Percentiles rank a stretch among this genome's conserved stretches.
phyloP scores from a whole-genome alignment of 92 coral and sea anemone genomes.

The Zoanthus solanderi region DNA sequence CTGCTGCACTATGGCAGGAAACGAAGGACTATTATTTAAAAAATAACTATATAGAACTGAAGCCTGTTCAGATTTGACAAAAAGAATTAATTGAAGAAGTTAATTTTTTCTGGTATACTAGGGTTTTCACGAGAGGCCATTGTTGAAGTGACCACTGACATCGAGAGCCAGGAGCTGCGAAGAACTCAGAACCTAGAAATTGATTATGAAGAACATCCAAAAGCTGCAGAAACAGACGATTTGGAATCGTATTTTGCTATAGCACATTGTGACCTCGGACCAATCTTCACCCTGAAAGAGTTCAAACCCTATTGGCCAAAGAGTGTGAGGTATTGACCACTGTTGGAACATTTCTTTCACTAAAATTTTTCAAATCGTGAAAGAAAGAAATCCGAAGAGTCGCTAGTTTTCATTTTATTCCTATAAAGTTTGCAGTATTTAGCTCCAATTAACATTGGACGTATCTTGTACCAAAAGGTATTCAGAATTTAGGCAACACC shows the following conservation, averaged over 20 bases:
- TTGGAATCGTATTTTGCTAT: background rate
- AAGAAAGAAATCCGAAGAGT: too few relatives aligned
- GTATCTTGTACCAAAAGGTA: conserved; percentile 4
- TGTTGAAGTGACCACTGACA: background rate
- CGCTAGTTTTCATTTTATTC: background rate
- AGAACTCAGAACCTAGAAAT: background rate
- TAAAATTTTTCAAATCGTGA: background rate
- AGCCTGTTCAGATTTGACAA: background rate
- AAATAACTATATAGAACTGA: too few relatives aligned
- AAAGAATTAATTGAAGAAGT: background rate
- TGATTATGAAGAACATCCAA: background rate
- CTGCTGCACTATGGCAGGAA: too few relatives aligned
- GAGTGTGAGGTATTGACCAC: background rate
- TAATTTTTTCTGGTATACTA: background rate
- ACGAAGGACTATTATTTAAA: background rate
- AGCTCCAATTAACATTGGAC: background rate
- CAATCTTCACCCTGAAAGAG: background rate
- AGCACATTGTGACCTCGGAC: background rate
- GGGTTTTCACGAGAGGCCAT: background rate
- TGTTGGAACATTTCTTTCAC: background rate
- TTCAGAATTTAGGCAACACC: conserved; percentile 1
- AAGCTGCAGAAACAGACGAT: background rate
- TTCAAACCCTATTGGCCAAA: background rate
- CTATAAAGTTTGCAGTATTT: background rate
- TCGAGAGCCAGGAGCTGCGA: background rate